Conservation (phyloP, 1,140 invertebrate genomes). For the Dysdera silvatica region DNA sequence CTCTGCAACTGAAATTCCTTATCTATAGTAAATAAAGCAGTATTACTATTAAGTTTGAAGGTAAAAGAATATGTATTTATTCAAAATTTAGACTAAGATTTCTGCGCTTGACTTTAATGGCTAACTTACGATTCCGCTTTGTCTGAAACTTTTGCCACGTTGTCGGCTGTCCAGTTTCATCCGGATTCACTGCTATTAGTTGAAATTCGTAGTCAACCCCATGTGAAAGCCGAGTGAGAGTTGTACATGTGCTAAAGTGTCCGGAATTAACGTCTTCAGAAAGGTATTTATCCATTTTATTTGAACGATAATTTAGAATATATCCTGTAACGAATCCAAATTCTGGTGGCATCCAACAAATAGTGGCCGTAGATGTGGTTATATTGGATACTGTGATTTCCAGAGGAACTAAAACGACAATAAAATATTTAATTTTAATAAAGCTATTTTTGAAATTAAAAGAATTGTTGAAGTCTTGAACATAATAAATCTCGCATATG, state of each 20-base stretch:
- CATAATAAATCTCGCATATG: background rate
- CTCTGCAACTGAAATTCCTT: background rate
- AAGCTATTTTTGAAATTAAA: background rate
- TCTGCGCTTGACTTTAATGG: too few relatives aligned
- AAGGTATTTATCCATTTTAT: background rate
- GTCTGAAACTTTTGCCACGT: constrained; percentile 1
- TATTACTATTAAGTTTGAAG: background rate
- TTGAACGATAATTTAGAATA: constrained; percentile 1
- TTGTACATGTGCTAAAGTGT: background rate
- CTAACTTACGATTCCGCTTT: constrained; percentile 17
- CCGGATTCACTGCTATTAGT: constrained; percentile 5
- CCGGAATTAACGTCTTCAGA: background rate
- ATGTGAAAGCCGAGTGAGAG: background rate
- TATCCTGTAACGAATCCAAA: constrained; percentile 12
- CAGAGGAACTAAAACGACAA: constrained; percentile 6
- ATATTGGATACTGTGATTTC: constrained; percentile 1
- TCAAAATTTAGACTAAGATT: too few relatives aligned
- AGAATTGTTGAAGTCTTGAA: background rate
- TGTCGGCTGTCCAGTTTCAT: background rate
- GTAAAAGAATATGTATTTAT: background rate
- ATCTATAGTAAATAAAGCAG: background rate
- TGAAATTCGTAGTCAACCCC: constrained; percentile 1
- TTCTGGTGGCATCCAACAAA: constrained; percentile 22
- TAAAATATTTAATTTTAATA: background rate
- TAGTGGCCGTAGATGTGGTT: background rate